A percentile compares a stretch with the other conserved stretches of the same genome.
phyloP scores from a whole-genome alignment of 2,113 vertebrate genomes.

The Burhinus bistriatus region DNA sequence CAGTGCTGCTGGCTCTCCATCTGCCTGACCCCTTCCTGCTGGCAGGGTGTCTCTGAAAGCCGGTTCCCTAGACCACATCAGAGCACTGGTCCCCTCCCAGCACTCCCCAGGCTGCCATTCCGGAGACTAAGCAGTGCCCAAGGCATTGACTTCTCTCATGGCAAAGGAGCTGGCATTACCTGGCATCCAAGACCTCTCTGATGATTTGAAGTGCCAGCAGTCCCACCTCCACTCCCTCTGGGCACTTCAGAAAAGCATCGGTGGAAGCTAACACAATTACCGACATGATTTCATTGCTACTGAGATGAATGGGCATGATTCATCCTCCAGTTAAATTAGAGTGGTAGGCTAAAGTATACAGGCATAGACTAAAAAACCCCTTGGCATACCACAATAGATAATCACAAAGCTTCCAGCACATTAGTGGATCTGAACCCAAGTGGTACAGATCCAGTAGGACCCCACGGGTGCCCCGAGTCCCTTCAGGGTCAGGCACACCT shows the following conservation, averaged over 20 bases:
- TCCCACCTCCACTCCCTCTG: constrained; percentile 8
- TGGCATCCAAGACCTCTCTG: neutral
- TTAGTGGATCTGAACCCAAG: neutral
- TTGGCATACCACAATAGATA: neutral
- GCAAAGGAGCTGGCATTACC: neutral
- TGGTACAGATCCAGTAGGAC: neutral
- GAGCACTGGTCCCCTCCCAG: neutral
- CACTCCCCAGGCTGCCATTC: fast-evolving
- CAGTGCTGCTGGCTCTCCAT: neutral
- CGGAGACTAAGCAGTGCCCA: neutral
- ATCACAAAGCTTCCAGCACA: neutral
- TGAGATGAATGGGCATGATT: constrained; percentile 25
- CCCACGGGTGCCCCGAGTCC: fast-evolving
- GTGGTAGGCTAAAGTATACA: neutral
- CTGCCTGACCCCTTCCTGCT: neutral
- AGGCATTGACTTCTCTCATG: neutral
- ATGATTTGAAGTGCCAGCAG: neutral
- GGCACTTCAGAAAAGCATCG: neutral
- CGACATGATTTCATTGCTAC: constrained; percentile 5
- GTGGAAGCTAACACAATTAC: constrained; percentile 22
- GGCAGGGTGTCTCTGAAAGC: neutral
- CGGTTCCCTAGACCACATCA: neutral
- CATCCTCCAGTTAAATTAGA: constrained; percentile 4
- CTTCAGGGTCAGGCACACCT: neutral
- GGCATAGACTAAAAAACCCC: neutral